These are phyloP conservation scores for Mercenaria mercenaria DNA, from an alignment of 1,140 invertebrate species.

Conservation along the genomic window DNA sequence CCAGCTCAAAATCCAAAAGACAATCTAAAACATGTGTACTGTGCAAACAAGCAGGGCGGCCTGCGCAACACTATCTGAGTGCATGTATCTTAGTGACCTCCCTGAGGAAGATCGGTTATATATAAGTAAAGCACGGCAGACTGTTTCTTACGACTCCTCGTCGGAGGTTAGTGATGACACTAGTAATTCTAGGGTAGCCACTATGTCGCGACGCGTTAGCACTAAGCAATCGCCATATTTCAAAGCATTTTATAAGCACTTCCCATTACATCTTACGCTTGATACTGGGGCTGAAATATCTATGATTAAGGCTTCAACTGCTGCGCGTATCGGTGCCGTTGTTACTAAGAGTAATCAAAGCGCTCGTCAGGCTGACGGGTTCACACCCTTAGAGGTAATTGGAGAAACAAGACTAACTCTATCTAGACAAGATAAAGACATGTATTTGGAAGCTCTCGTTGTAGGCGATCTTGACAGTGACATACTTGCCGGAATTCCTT, in stretches of 20 bases:
- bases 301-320: slow-evolving; percentile 23
- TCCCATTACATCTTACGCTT: slow-evolving; percentile 39
- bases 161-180: not conserved
- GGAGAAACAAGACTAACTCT: slow-evolving; percentile 54
- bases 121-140: not conserved
- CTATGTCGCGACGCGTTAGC: not conserved
- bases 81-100: slow-evolving; percentile 55
- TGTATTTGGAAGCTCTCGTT: not conserved
- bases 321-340: not conserved
- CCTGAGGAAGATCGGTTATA: slow-evolving; percentile 45
- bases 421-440: not conserved
- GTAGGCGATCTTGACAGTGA: not conserved
- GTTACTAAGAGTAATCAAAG: slow-evolving; percentile 42
- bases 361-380: slow-evolving; percentile 60
- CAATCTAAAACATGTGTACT: slow-evolving; percentile 24
- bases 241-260: slow-evolving; percentile 29
- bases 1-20: not conserved
- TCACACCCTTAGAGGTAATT: slow-evolving; percentile 39
- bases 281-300: slow-evolving; percentile 18
- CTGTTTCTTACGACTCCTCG: not conserved
- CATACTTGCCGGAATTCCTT: not conserved
- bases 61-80: slow-evolving; percentile 47
- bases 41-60: slow-evolving; percentile 58
- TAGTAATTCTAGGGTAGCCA: not conserved
- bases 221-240: slow-evolving; percentile 60